phyloP scores from a whole-genome alignment of 2,797 vertebrate species.

The Thunnus albacares region DNA sequence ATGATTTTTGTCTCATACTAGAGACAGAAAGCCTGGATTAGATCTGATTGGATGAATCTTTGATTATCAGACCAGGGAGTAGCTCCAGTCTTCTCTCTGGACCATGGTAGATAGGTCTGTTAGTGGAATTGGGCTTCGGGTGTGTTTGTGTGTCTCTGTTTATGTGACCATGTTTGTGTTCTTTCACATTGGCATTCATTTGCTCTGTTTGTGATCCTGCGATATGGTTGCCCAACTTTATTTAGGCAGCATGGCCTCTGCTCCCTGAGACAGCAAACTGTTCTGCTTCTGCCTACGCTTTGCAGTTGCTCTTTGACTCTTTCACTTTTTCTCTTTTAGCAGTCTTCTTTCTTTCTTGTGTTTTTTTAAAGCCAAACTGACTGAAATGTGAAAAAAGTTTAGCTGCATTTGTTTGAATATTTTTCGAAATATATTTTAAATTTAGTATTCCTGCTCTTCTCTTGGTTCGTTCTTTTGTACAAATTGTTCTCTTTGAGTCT shows the following conservation, averaged over 20 bases:
- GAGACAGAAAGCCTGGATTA: constrained; percentile 40
- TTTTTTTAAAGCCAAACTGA: constrained; percentile 5
- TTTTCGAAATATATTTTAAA: constrained; percentile 1
- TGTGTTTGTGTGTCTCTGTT: constrained; percentile 37
- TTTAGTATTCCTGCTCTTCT: background rate
- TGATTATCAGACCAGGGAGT: constrained; percentile 28
- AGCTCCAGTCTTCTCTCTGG: background rate
- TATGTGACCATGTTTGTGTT: constrained; percentile 42
- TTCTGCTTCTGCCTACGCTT: constrained; percentile 1
- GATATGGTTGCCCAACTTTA: constrained; percentile 45
- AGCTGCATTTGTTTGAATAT: constrained; percentile 15
- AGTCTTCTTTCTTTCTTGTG: background rate
- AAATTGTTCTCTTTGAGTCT: background rate
- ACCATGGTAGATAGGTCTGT: constrained; percentile 1
- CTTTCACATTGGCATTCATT: constrained; percentile 27
- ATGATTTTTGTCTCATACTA: constrained; percentile 34
- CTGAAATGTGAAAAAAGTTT: background rate
- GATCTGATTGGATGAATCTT: constrained; percentile 36
- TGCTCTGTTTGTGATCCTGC: constrained; percentile 48
- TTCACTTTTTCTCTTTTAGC: constrained; percentile 9
- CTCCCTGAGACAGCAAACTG: constrained; percentile 29
- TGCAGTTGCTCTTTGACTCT: constrained; percentile 31
- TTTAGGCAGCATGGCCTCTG: constrained; percentile 34
- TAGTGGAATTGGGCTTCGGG: background rate
- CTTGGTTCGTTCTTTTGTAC: background rate